phyloP scores from a whole-genome alignment of 2,888 invertebrate genomes.

The Chymomyza caudatula region DNA sequence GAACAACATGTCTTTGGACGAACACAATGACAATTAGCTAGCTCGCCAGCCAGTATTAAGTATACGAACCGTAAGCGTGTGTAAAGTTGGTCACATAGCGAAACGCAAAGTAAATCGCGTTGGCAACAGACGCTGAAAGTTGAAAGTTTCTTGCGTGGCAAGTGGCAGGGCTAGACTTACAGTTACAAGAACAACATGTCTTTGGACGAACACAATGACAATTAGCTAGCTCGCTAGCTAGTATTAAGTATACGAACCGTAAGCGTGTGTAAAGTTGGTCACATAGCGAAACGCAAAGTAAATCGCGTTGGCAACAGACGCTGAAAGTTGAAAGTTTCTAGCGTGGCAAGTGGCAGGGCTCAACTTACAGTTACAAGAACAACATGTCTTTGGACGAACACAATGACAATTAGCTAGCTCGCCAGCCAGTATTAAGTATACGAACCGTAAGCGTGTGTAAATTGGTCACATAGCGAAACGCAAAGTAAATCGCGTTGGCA shows the following conservation, averaged over 20 bases:
- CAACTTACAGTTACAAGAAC: constrained; percentile 42
- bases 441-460: constrained; percentile 13
- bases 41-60: background rate
- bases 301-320: constrained; percentile 54
- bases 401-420: constrained; percentile 54
- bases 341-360: constrained; percentile 20
- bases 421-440: constrained; percentile 35
- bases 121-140: constrained; percentile 34
- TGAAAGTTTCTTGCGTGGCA: background rate
- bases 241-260: constrained; percentile 40
- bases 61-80: constrained; percentile 16
- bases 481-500: constrained; percentile 56
- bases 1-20: constrained; percentile 39
- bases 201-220: constrained; percentile 52
- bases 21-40: constrained; percentile 57
- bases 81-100: no score
- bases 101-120: constrained; percentile 49
- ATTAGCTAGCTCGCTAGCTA: constrained; percentile 32
- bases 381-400: constrained; percentile 40
- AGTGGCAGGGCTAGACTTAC: no score
- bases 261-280: no score
- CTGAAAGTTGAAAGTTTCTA: background rate
- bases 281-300: constrained; percentile 25
- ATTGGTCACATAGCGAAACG: background rate
- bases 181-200: no score